These are phyloP conservation scores for Polyommatus icarus DNA, from an alignment of 2,888 invertebrate species.

Conservation along the genomic window DNA sequence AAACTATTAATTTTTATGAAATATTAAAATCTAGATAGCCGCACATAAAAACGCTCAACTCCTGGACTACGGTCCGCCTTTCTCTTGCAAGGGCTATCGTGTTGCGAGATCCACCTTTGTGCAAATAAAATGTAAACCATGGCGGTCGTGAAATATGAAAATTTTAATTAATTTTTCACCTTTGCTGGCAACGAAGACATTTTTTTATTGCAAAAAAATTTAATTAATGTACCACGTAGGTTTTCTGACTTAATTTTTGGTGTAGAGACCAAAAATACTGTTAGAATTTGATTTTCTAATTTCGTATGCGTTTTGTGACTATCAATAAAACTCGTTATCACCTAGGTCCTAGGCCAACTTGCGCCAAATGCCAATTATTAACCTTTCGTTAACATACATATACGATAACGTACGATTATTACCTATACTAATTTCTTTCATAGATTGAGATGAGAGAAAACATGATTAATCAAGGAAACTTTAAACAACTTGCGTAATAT, in stretches of 20 bases:
- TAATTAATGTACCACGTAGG: not conserved
- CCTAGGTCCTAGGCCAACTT: not conserved
- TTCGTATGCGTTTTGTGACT: too few relatives aligned
- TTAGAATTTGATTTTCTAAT: not conserved
- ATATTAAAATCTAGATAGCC: not conserved
- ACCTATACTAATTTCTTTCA: too few relatives aligned
- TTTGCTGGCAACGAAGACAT: not conserved
- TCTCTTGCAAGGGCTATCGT: conserved; percentile 41
- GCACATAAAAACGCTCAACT: conserved; percentile 2
- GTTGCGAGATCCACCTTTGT: conserved; percentile 36
- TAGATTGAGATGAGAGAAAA: too few relatives aligned
- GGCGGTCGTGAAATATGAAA: not conserved
- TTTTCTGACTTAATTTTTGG: not conserved
- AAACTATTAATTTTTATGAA: not conserved
- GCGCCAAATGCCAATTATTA: not conserved
- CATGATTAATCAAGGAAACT: too few relatives aligned
- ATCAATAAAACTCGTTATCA: not conserved
- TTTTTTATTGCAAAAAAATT: not conserved
- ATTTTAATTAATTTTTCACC: conserved; percentile 13
- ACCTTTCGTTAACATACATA: not conserved
- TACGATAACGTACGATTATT: too few relatives aligned
- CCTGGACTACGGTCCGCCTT: conserved; percentile 38
- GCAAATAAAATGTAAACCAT: not conserved
- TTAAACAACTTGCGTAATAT: too few relatives aligned
- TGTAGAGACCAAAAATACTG: not conserved